These are phyloP conservation scores for Turritopsis dohrnii DNA, from an alignment of 30 jellyfish, hydroid and myxozoan genomes.

Conservation along the genomic window DNA sequence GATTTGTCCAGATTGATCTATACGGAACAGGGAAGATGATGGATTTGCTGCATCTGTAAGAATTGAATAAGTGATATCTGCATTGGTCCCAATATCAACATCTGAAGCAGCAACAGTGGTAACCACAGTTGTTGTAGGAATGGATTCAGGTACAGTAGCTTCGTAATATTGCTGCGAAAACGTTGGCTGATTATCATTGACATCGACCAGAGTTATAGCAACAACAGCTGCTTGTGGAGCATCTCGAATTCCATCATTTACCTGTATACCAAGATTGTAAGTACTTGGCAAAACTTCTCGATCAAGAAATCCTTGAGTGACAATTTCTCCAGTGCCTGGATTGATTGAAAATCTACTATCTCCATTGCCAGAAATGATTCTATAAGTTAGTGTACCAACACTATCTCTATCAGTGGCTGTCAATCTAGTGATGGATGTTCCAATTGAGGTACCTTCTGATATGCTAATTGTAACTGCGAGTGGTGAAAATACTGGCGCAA, in stretches of 20 bases:
- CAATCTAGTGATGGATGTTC: conserved; percentile 45
- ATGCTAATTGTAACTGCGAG: background rate
- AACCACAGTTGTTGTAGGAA: conserved; percentile 17
- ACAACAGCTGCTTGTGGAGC: conserved; percentile 12
- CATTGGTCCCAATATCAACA: conserved; percentile 30
- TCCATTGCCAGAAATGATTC: conserved; percentile 46
- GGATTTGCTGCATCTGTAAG: conserved; percentile 5
- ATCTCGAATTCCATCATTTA: conserved; percentile 42
- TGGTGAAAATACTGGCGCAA: conserved; percentile 17
- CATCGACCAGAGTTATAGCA: background rate
- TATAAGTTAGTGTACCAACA: conserved; percentile 65
- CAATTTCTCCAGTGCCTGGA: conserved; percentile 58
- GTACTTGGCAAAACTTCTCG: conserved; percentile 46
- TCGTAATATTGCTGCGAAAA: conserved; percentile 22
- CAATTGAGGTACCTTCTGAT: conserved; percentile 51
- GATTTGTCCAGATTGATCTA: conserved; percentile 8
- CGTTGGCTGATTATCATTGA: conserved; percentile 36
- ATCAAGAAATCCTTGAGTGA: conserved; percentile 52
- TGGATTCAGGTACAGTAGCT: conserved; percentile 20
- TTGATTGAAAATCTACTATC: conserved; percentile 48
- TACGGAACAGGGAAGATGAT: background rate
- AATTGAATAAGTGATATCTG: conserved; percentile 24
- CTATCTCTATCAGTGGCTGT: conserved; percentile 68
- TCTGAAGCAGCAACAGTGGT: conserved; percentile 38
- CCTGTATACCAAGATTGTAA: conserved; percentile 47